Evolutionary conservation across 2,888 invertebrate species (phyloP).

Genomic region (Cerceris ruficornis): DNA sequence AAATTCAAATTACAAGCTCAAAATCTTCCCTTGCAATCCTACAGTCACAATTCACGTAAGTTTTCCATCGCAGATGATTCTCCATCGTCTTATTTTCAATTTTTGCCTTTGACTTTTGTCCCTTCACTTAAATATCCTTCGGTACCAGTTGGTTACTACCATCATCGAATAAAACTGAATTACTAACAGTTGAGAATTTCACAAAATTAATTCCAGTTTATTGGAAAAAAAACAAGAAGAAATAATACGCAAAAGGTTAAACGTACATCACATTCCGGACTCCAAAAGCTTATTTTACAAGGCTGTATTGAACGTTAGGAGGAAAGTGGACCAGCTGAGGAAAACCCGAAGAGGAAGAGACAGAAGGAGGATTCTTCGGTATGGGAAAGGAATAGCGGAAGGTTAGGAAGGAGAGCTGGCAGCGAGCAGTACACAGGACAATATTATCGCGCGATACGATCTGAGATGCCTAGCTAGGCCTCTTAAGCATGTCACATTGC

Average conservation of each 20-base stretch:
- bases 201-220: too few relatives aligned
- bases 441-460: conserved; percentile 78
- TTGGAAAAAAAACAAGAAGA: background rate
- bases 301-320: conserved; percentile 31
- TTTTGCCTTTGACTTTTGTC: too few relatives aligned
- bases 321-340: conserved; percentile 38
- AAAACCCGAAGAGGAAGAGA: conserved; percentile 34
- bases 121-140: too few relatives aligned
- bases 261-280: conserved; percentile 43
- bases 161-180: too few relatives aligned
- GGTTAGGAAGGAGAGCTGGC: conserved; percentile 60
- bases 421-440: conserved; percentile 67
- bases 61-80: too few relatives aligned
- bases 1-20: too few relatives aligned
- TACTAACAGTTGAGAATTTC: too few relatives aligned
- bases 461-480: conserved; percentile 71
- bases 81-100: too few relatives aligned
- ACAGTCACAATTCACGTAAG: too few relatives aligned
- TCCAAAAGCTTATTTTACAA: background rate
- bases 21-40: too few relatives aligned
- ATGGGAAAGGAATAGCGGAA: conserved; percentile 60
- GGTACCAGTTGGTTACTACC: too few relatives aligned
- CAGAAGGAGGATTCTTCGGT: conserved; percentile 40
- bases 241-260: background rate
- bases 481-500: conserved; percentile 71